Evolutionary conservation across 1,140 invertebrate species (phyloP), one percentile per base, ranked within the genome.

Genomic region (Idris sp.): DNA sequence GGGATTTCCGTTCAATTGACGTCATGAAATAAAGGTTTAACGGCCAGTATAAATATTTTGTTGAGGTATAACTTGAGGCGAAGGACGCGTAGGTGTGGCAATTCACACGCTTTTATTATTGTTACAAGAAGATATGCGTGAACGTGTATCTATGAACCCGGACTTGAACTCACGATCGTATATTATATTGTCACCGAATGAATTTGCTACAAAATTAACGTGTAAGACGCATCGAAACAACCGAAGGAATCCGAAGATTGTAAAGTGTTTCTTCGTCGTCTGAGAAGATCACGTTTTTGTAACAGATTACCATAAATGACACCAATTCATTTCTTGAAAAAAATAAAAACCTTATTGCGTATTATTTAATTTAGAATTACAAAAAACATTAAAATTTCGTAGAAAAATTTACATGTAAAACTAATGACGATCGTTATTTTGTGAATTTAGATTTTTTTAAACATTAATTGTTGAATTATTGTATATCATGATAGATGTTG

Each of bases 141-240:
- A 65, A 79, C 31, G 16, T 15, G 28, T 51, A 28, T 65, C 71
- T 77, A 65, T 74, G 78, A 81, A 82, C 78, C 79, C 78, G 78
- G 79, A 82, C 78, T 59, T 67, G 31, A 68, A 31, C 30, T 59
- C 31, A 16, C 8, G 46, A 41, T 68, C 59, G 31, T 54, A 33
- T 51, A 61, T 74, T 74, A 53, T 68, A 51, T 68, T 65, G 53
- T 72, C 59, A 26, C 31, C 4, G 22, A 56, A 59, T 44, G 11
- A 15, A 43, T 58, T 58, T 51, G 18, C 28, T 28, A 28, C 43
- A 58, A 68, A 67, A 53, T 18, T 61, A 46, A 22, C 13, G 16
- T 28, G n/a, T n/a, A 15, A 9, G 33, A 14, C 30, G 13, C 40
- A 8, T n/a, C n/a, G n/a, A n/a, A n/a, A n/a, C n/a, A n/a, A n/a